A percentile compares a stretch with the other conserved stretches of the same genome.
Evolutionary conservation across 30 jellyfish, hydroid and myxozoan species (phyloP).

Genomic region (Pseudorhiza aurosa): DNA sequence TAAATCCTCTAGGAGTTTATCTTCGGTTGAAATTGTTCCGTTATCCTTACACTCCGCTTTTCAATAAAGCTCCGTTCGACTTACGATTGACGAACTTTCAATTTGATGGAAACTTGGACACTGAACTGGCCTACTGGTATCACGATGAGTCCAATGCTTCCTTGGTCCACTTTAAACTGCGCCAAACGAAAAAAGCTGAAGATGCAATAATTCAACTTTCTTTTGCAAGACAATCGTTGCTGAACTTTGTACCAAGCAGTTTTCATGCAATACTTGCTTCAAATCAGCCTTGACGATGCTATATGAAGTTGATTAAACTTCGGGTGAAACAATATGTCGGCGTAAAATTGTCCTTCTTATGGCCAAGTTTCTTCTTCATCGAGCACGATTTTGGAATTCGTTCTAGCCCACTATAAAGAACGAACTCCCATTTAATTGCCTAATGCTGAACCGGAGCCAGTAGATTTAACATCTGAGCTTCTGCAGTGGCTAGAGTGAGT

Average conservation of each 20-base stretch:
- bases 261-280: background rate
- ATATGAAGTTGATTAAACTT: background rate
- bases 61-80: too few relatives aligned
- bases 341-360: background rate
- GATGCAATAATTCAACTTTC: too few relatives aligned
- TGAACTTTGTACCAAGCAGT: background rate
- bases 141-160: too few relatives aligned
- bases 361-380: background rate
- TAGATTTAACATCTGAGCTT: too few relatives aligned
- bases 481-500: background rate
- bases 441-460: too few relatives aligned
- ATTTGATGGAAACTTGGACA: background rate
- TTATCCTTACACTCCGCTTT: too few relatives aligned
- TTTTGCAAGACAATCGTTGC: too few relatives aligned
- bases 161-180: too few relatives aligned
- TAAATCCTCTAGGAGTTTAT: too few relatives aligned
- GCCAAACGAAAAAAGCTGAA: too few relatives aligned
- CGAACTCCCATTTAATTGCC: background rate
- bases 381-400: background rate
- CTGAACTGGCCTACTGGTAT: slow-evolving; percentile 1
- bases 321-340: slow-evolving; percentile 51
- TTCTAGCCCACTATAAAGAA: background rate
- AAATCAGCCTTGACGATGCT: background rate
- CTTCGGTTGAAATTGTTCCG: too few relatives aligned
- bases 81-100: background rate